Percentiles rank a stretch among this genome's conserved stretches.
Evolutionary conservation across 2,888 invertebrate genomes (phyloP).

Genomic region (Drosophila nr. medialis): DNA sequence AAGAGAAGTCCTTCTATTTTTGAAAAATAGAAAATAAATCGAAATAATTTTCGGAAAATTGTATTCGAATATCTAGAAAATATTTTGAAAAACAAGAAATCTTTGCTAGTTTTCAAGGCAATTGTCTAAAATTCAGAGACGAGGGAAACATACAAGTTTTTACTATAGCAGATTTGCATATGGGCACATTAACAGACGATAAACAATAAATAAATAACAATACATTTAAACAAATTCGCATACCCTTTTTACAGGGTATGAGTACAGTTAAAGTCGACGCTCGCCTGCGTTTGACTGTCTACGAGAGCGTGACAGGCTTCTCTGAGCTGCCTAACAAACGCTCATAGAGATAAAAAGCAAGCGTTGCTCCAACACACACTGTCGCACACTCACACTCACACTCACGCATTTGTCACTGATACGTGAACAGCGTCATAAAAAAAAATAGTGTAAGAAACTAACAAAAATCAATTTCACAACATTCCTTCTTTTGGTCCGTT

Average conservation of each 20-base stretch:
- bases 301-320: conserved; percentile 63
- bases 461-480: conserved; percentile 21
- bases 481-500: neutral
- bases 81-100: neutral
- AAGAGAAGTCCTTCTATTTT: neutral
- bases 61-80: neutral
- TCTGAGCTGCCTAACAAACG: conserved; percentile 35
- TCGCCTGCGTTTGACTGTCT: conserved; percentile 4
- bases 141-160: neutral
- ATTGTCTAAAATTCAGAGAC: neutral
- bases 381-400: conserved; percentile 3
- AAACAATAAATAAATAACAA: neutral
- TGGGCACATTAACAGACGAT: too few relatives aligned
- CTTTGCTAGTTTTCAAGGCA: neutral
- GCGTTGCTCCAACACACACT: conserved; percentile 20
- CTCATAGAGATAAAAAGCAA: conserved; percentile 4
- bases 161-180: too few relatives aligned
- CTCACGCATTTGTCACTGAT: conserved; percentile 1
- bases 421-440: conserved; percentile 44
- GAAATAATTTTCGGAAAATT: neutral
- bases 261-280: neutral
- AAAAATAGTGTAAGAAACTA: conserved; percentile 5
- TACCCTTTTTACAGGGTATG: neutral
- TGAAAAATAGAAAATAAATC: neutral
- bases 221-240: neutral